Base-by-base conservation (phyloP, 2,113 vertebrate genomes). In the Scalopus aquaticus region DNA sequence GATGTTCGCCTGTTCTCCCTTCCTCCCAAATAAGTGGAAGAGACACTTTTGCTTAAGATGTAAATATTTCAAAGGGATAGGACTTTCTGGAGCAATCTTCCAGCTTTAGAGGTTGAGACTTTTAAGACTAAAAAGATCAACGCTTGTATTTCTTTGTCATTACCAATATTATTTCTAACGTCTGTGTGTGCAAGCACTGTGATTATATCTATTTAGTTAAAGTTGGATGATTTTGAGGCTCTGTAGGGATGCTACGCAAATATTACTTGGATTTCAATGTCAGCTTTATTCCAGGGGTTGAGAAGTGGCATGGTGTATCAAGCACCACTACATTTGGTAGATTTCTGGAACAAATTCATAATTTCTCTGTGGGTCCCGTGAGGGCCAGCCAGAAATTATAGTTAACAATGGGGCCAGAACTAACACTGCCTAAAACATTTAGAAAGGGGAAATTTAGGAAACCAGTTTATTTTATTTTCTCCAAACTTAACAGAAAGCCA, bases 121-220 rank as follows among this genome's bases (percentile, higher is more conserved):
- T 12, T 9, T 28, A 87, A 70, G 37, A 87, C 35, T 49, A 56
- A 28, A 90, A 96, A 96, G 56, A 79, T 89, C 56, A 28, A 10
- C 82, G 51, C 3, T 80, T 92, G 46, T 74, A n/a, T 64, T 70
- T 65, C 10, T 62, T 85, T 80, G 39, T 60, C 64, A 77, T 28
- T 88, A 37, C 79, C n/a, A 54, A 74, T 19, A 85, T 93, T 26
- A 90, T 39, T 88, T 90, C 78, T 91, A 93, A 90, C 60, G 58
- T 96, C 81, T 92, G 44, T 42, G 44, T 82, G 26, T 13, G 4
- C 24, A 26, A 60, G 11, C 16, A 37, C 9, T 28, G 32, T 95
- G 77, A 39, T 1, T 42, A 11, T 70, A 86, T 6, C 30, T 76
- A 46, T 58, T 85, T 89, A 35, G n/a, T 79, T 74, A 70, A 88